Evolutionary conservation across 2,113 vertebrate genomes (phyloP), one percentile per base, ranked within the genome.

Genomic region (Cryptotis parvus): DNA sequence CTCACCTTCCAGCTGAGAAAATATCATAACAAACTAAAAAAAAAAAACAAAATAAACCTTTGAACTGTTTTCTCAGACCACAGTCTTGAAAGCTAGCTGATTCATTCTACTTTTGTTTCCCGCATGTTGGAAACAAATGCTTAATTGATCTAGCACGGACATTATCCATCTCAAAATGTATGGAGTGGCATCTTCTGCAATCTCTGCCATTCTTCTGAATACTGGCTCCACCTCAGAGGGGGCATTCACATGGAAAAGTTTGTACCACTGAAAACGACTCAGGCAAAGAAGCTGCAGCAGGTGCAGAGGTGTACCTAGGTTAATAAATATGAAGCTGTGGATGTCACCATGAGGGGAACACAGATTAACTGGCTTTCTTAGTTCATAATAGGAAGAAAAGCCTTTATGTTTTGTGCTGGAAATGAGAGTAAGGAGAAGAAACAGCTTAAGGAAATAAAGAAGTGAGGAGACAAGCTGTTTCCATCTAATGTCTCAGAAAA

Each of bases 21-120:
- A 92, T 80, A 68, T 97, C 90, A 79, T 84, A 95, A 61, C 79
- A 95, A 95, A 96, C 8, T 29, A 52, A 95, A 94, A 96, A 85
- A 84, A 86, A 95, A 94, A 77, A 83, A 9, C 18, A 58, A 58
- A 58, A 14, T 49, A 27, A 86, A 92, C 29, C 68, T 96, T 80
- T 90, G 76, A 93, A 89, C 55, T 58, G 45, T 14, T 33, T 74
- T 89, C 75, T 95, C 74, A 91, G 80, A 91, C 41, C 72, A 61
- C 11, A 41, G 39, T 79, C 31, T 55, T 14, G 68, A 81, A 90
- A 85, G n/a, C 45, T 35, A 22, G 41, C 24, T 63, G 88, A 87
- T 75, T 89, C 81, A 9, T 37, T 84, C 49, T 84, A 5, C 8
- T 80, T 65, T 88, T 89, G 91, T 93, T 97, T 92, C 77, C 93